Evolutionary conservation across 2,888 invertebrate species (phyloP), one percentile per base, ranked within the genome.

Genomic region (Drosophila flavopinicola): DNA sequence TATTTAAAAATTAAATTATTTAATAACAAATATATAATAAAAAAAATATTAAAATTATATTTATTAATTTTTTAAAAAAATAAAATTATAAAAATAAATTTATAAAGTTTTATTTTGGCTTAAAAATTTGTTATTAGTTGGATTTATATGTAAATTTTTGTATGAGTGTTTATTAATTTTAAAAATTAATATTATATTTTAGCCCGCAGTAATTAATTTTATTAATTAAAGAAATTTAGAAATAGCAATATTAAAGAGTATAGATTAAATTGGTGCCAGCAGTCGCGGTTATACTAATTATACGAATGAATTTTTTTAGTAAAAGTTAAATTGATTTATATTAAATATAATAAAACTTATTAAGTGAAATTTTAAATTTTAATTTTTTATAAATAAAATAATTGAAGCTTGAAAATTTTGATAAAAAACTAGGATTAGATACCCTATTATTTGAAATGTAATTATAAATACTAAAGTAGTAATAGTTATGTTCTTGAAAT

Each of bases 211-310:
- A 92, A 92, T 92, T 92, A 92, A 88, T 91, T 90, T 93, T 93
- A 92, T 91, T 91, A 87, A 92, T 93, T 92, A 92, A 93, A 92
- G 91, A 91, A 92, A 92, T 92, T 91, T 93, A 92, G 92, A 93
- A 92, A 92, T 93, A 93, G 92, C 91, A 92, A 93, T 93, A 92
- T 91, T 94, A 42, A 42, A 42, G 13, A 91, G 91, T 88, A 68
- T 78, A 87, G 45, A 42, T 42, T n/a, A 94, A 91, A 88, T 94
- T 89, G 94, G 94, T 32, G 90, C 90, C 83, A 94, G 94, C 94
- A 93, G 92, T 93, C 92, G 94, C 94, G 94, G 94, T 94, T 94
- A 94, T 83, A 94, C 94, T 92, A 92, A 92, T 92, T 85, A 92
- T 92, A 90, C 75, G 92, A 92, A 90, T 92, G 90, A 93, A 92